Base-by-base conservation (phyloP, 2,797 vertebrate species). In the Lacerta bilineata region DNA sequence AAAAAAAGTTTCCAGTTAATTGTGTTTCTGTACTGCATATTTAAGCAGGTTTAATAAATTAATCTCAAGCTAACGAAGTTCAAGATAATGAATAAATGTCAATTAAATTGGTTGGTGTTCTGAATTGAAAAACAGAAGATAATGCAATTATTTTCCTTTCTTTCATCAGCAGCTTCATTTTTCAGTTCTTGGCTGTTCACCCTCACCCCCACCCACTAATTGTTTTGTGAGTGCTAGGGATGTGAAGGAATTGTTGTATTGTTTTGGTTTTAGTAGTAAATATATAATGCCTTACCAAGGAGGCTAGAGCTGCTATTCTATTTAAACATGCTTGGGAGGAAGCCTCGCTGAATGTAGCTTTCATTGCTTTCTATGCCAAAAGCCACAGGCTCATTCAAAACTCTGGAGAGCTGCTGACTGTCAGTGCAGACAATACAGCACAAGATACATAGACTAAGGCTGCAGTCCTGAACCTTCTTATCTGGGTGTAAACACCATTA, bases 1-100 rank as follows among this genome's bases (percentile, higher is more conserved):
- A 55, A 55, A 61, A 61, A 18, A 61, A 23, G 59, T 61, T 64
- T 76, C 69, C 71, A 75, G 85, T 72, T 85, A 81, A 89, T 85
- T 88, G 17, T 83, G 43, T 83, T 59, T 68, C 77, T 76, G 25
- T 33, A 55, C 75, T 89, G 80, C 46, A 36, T 29, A 74, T 85
- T 68, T 50, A 81, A 85, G 6, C 55, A 66, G 39, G 79, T 80
- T 75, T 68, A 85, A 85, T 66, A 50, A 68, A 66, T 85, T 89
- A 89, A 85, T 85, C 43, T 72, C 50, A 80, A 27, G n/a, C 77
- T 81, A 75, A 80, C 69, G 76, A 89, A 55, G 61, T 89, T 87
- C 50, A 64, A n/a, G 41, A 29, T 81, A 74, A 74, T 88, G 66
- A 84, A 84, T 85, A 75, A 80, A 85, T 50, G 61, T 50, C 59